Evolutionary conservation across 2,888 invertebrate species (phyloP).

Genomic region (Ormyrus nitidulus): DNA sequence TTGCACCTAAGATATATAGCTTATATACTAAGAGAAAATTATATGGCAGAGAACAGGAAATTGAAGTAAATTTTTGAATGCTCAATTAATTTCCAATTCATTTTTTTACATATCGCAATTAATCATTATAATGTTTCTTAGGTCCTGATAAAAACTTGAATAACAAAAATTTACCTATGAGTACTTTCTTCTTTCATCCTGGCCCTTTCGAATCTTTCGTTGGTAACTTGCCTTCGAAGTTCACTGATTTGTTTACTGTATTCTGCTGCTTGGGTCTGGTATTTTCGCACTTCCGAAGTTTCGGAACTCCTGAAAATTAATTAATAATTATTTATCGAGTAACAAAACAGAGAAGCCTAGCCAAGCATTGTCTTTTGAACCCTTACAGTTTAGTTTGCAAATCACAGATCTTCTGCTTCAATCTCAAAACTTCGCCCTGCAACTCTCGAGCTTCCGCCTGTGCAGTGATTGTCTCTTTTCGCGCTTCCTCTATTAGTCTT

Average conservation of each 20-base stretch:
- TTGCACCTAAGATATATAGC: background rate
- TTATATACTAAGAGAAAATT: too few species aligned
- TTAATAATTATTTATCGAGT: background rate
- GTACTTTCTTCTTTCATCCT: conserved; percentile 72
- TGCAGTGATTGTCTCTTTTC: conserved; percentile 80
- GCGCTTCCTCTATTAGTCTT: conserved; percentile 77
- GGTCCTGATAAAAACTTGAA: background rate
- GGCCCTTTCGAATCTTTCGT: conserved; percentile 77
- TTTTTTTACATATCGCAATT: too few species aligned
- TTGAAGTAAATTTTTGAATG: too few species aligned
- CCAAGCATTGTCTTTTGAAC: background rate
- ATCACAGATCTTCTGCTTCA: conserved; percentile 78
- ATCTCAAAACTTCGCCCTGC: conserved; percentile 79
- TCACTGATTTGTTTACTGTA: conserved; percentile 77
- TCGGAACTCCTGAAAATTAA: conserved; percentile 67
- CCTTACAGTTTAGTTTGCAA: conserved; percentile 78
- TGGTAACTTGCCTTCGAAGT: conserved; percentile 77
- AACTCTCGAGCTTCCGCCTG: conserved; percentile 81
- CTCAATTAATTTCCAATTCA: too few species aligned
- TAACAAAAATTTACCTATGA: conserved; percentile 31
- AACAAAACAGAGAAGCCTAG: conserved; percentile 15
- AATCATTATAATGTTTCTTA: too few species aligned
- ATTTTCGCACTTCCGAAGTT: conserved; percentile 76
- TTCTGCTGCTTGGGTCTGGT: conserved; percentile 77
- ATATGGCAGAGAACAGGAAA: too few species aligned